Base-by-base conservation (phyloP, 1,140 invertebrate species). In the Copidosoma floridanum region DNA sequence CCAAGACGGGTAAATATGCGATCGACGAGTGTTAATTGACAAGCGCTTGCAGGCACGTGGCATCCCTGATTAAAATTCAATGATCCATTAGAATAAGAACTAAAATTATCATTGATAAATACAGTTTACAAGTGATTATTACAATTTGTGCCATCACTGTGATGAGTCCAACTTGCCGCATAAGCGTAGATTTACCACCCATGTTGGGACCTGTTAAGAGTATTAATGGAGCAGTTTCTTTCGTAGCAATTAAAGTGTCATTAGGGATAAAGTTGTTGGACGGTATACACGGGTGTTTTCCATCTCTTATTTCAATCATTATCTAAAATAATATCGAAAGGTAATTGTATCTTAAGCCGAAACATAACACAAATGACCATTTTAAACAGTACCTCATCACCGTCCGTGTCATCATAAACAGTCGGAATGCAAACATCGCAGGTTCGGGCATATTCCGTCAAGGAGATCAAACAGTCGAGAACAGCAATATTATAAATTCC, bases 121-220 rank as follows among this genome's bases (percentile, higher is more conserved):
- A n/a, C n/a, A n/a, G n/a, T n/a, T n/a, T n/a, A n/a, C n/a, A n/a
- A n/a, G n/a, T n/a, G n/a, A n/a, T n/a, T n/a, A n/a, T 82, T 82
- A 97, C 95, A 78, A 98, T 87, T 81, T 99, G 97, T 5, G 95
- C 91, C 83, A 99, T 87, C 14, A 99, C 87, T 0, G 87, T 85
- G 20, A 98, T 83, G 0, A 98, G 77, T 2, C 93, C 96, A 44
- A 94, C 84, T 83, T 98, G 95, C 43, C 96, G 80, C 96, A 99
- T 98, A 6, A 98, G 80, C 2, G 97, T 99, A 18, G 95, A 98
- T 81, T 99, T 99, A 66, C 96, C 97, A 35, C 95, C 95, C 96
- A 98, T 98, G 76, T 99, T 99, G 1, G 96, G 94, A 2, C 96
- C 96, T 1, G 95, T 98, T 1, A 98, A 76, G 21, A 92, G 81